A percentile compares a stretch with the other conserved stretches of the same genome.
Evolutionary conservation across 1,140 invertebrate genomes (phyloP).

Genomic region (Liolophura sinensis): DNA sequence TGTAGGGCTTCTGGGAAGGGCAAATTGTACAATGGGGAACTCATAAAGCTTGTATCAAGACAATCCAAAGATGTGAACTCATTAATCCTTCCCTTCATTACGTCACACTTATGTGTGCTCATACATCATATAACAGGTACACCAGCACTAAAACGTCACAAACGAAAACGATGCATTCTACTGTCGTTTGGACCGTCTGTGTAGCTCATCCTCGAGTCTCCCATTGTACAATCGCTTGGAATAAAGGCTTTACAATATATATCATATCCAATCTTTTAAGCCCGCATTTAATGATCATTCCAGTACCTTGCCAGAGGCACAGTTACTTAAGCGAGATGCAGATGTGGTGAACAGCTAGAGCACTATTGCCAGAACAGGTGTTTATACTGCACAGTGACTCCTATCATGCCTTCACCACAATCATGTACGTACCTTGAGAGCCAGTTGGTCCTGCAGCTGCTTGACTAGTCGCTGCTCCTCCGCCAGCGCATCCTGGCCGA

Average conservation of each 20-base stretch:
- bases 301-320: not conserved
- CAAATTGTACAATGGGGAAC: too few species aligned
- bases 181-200: too few species aligned
- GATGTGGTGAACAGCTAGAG: not conserved
- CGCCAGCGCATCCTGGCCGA: slow-evolving; percentile 53
- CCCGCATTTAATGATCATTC: slow-evolving; percentile 2
- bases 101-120: too few species aligned
- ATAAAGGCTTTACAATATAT: slow-evolving; percentile 25
- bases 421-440: slow-evolving; percentile 9
- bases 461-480: slow-evolving; percentile 51
- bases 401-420: not conserved
- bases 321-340: not conserved
- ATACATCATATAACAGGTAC: too few species aligned
- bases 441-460: slow-evolving; percentile 40
- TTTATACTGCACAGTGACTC: not conserved
- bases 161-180: too few species aligned
- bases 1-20: too few species aligned
- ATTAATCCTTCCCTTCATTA: too few species aligned
- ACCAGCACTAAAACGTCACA: too few species aligned
- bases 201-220: too few species aligned
- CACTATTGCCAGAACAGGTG: not conserved
- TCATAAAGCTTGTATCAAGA: too few species aligned
- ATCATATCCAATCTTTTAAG: slow-evolving; percentile 22
- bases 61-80: too few species aligned
- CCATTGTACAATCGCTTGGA: too few species aligned